phyloP scores from a whole-genome alignment of 1,140 invertebrate species.

The Habropoda laboriosa region DNA sequence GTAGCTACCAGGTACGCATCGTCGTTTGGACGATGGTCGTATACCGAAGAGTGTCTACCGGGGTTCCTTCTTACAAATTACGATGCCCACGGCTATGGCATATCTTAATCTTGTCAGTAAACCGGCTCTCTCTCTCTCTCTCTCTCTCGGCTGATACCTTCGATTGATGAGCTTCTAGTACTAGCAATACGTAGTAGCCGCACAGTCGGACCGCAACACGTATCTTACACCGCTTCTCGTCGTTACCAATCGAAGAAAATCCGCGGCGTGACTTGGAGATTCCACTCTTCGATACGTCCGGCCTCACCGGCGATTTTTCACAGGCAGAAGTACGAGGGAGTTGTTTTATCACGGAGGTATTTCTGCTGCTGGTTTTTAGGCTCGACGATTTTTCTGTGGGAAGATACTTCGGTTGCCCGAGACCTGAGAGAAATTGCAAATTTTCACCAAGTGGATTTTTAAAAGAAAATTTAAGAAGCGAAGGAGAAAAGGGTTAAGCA shows the following conservation, averaged over 20 bases:
- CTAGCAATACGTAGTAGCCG: conserved; percentile 21
- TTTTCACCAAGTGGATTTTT: no score
- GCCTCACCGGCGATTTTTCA: background rate
- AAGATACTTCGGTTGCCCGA: no score
- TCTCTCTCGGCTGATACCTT: no score
- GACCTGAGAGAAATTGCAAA: no score
- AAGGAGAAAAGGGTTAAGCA: no score
- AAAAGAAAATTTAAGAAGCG: no score
- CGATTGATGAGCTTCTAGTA: conserved; percentile 50
- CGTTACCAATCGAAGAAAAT: background rate
- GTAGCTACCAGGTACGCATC: background rate
- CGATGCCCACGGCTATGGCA: conserved; percentile 30
- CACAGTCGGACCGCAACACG: background rate
- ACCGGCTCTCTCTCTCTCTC: conserved; percentile 51
- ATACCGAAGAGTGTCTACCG: conserved; percentile 4
- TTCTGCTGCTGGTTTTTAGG: no score
- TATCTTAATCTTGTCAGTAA: conserved; percentile 63
- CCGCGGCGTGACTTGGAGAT: background rate
- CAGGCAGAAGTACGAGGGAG: no score
- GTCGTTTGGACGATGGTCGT: background rate
- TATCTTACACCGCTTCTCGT: no score
- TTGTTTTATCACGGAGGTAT: no score
- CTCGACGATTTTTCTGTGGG: no score
- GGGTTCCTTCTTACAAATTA: conserved; percentile 50
- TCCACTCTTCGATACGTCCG: no score